phyloP scores from a whole-genome alignment of 1,140 invertebrate species.

The Papilio glaucus region DNA sequence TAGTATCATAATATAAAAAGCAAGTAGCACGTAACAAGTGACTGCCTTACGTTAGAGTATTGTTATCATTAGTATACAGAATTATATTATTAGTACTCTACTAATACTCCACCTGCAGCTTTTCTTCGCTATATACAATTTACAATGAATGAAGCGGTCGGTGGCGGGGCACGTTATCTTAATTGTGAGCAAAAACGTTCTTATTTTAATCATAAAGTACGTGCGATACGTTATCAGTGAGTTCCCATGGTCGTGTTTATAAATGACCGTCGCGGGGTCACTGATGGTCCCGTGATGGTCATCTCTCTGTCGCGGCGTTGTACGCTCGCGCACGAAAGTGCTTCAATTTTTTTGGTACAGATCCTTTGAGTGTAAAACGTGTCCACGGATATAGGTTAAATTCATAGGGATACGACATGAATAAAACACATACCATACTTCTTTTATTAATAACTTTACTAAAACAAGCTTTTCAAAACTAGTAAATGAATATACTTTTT shows the following conservation, averaged over 20 bases:
- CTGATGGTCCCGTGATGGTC: conserved; percentile 68
- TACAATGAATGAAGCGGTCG: conserved; percentile 10
- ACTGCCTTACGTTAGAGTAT: too few relatives aligned
- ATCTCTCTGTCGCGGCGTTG: conserved; percentile 54
- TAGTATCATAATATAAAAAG: too few relatives aligned
- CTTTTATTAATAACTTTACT: too few relatives aligned
- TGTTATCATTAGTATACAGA: too few relatives aligned
- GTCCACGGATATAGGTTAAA: too few relatives aligned
- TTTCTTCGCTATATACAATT: background rate
- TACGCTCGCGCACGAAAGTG: conserved; percentile 11
- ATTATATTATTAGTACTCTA: too few relatives aligned
- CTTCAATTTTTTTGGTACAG: background rate
- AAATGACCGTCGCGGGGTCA: conserved; percentile 73
- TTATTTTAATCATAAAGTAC: conserved; percentile 67
- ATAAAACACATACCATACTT: too few relatives aligned
- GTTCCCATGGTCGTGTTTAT: conserved; percentile 76
- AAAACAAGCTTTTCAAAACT: too few relatives aligned
- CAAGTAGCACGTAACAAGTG: too few relatives aligned
- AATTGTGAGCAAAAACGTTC: conserved; percentile 70
- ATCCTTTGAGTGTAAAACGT: background rate
- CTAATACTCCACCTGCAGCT: background rate
- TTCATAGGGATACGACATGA: too few relatives aligned
- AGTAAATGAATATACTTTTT: too few relatives aligned
- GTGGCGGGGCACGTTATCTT: conserved; percentile 44
- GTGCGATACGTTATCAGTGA: conserved; percentile 72